These are phyloP conservation scores for Goniozus legneri DNA, from an alignment of 1,140 invertebrate species.

Conservation along the genomic window DNA sequence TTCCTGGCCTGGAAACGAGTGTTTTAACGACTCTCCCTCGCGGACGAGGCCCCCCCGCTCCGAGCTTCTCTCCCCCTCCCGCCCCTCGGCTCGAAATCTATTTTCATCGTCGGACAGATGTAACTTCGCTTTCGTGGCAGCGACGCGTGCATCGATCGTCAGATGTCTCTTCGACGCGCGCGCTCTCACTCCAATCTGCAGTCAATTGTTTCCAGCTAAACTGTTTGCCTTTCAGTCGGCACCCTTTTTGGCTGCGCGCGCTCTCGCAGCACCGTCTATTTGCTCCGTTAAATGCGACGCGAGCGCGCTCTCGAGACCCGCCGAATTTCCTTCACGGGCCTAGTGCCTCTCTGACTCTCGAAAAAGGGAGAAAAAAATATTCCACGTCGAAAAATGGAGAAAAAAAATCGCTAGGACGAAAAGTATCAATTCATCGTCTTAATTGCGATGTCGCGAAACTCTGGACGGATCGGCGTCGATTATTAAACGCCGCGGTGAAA, in stretches of 20 bases:
- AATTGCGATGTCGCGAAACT: too few species aligned
- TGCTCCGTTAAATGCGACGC: slow-evolving; percentile 47
- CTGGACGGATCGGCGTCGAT: too few species aligned
- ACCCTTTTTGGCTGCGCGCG: slow-evolving; percentile 48
- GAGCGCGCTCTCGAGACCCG: slow-evolving; percentile 36
- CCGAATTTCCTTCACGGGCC: slow-evolving; percentile 40
- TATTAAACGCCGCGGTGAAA: too few species aligned
- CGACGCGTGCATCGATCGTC: slow-evolving; percentile 48
- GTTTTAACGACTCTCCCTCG: slow-evolving; percentile 27
- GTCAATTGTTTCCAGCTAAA: slow-evolving; percentile 58
- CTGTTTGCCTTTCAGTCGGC: slow-evolving; percentile 55
- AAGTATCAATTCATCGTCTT: too few species aligned
- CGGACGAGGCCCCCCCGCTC: not conserved
- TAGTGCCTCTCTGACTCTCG: too few species aligned
- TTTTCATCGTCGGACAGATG: slow-evolving; percentile 43
- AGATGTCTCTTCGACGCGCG: slow-evolving; percentile 31
- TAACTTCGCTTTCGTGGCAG: slow-evolving; percentile 38
- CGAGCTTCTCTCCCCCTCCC: slow-evolving; percentile 1
- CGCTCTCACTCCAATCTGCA: slow-evolving; percentile 48
- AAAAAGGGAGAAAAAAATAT: too few species aligned
- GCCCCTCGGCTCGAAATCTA: slow-evolving; percentile 40
- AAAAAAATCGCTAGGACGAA: too few species aligned
- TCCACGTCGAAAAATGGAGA: too few species aligned
- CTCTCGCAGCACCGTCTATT: slow-evolving; percentile 44
- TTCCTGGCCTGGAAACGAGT: slow-evolving; percentile 35